Evolutionary conservation across 2,888 invertebrate genomes (phyloP).

Genomic region (Drosophila macrospina): DNA sequence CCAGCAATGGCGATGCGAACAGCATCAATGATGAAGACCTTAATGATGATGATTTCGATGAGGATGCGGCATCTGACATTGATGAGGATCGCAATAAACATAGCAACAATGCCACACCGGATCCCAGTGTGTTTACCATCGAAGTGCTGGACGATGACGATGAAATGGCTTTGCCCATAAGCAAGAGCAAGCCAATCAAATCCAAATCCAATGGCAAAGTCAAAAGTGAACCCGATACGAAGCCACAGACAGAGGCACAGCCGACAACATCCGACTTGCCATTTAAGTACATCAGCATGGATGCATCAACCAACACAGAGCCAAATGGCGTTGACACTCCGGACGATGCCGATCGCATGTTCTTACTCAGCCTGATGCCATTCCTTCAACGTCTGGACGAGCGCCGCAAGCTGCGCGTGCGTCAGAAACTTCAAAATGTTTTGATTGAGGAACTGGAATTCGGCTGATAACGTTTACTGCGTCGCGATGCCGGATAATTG

Average conservation of each 20-base stretch:
- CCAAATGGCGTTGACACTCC: slow-evolving; percentile 33
- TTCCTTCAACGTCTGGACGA: slow-evolving; percentile 75
- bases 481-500: background rate
- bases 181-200: slow-evolving; percentile 19
- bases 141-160: slow-evolving; percentile 79
- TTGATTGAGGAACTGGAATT: slow-evolving; percentile 76
- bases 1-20: slow-evolving; percentile 40
- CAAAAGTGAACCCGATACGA: slow-evolving; percentile 58
- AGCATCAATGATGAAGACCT: slow-evolving; percentile 52
- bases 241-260: slow-evolving; percentile 26
- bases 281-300: slow-evolving; percentile 62
- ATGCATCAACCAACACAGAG: slow-evolving; percentile 72
- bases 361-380: slow-evolving; percentile 76
- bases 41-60: slow-evolving; percentile 74
- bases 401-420: slow-evolving; percentile 74
- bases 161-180: slow-evolving; percentile 48
- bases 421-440: slow-evolving; percentile 79
- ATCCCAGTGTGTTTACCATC: slow-evolving; percentile 68
- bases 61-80: slow-evolving; percentile 73
- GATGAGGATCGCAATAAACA: slow-evolving; percentile 50
- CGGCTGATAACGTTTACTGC: slow-evolving; percentile 50
- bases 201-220: slow-evolving; percentile 23
- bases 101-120: slow-evolving; percentile 29
- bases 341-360: slow-evolving; percentile 79
- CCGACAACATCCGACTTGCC: slow-evolving; percentile 33